Conservation (phyloP, 2,113 vertebrate genomes). For the Triplophysa siluroides region DNA sequence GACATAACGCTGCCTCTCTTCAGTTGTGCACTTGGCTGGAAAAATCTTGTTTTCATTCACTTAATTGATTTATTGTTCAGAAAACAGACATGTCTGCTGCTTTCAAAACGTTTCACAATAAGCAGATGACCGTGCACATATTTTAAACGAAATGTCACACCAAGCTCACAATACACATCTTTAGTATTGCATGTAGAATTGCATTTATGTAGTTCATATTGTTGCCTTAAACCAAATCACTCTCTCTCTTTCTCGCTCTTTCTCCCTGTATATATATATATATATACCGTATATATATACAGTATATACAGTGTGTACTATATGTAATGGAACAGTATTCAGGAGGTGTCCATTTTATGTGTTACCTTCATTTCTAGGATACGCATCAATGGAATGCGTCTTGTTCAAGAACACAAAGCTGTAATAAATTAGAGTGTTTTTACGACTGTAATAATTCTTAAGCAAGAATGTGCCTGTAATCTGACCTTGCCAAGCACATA, state of each 20-base stretch:
- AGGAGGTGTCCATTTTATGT: constrained; percentile 33
- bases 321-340: too few species aligned
- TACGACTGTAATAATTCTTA: constrained; percentile 50
- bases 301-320: too few species aligned
- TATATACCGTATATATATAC: too few species aligned
- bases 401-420: constrained; percentile 24
- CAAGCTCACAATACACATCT: background rate
- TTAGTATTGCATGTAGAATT: background rate
- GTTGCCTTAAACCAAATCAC: too few species aligned
- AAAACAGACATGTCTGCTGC: constrained; percentile 28
- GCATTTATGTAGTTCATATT: too few species aligned
- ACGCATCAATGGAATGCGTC: constrained; percentile 51
- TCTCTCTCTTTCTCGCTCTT: too few species aligned
- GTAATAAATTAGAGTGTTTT: constrained; percentile 51
- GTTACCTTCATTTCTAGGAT: constrained; percentile 51
- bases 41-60: constrained; percentile 42
- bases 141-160: background rate
- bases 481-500: constrained; percentile 47
- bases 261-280: too few species aligned
- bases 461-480: constrained; percentile 41
- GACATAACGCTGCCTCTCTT: constrained; percentile 40
- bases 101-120: background rate
- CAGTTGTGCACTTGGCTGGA: constrained; percentile 10
- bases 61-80: constrained; percentile 30
- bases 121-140: constrained; percentile 13